phyloP scores from a whole-genome alignment of 2,888 invertebrate species.

The Dinocampus coccinellae region DNA sequence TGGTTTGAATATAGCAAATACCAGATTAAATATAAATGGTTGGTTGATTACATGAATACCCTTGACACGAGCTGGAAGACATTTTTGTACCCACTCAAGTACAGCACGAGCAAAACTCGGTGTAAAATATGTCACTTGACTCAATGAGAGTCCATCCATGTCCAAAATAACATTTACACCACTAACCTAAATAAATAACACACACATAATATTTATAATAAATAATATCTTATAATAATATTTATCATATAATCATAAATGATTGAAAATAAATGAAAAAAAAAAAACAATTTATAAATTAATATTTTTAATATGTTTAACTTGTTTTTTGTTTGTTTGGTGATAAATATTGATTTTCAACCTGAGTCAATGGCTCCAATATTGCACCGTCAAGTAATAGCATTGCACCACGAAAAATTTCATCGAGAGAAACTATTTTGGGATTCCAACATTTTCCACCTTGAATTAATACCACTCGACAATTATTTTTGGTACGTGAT shows the following conservation, averaged over 20 bases:
- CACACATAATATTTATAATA: not conserved
- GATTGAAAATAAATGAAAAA: too few relatives aligned
- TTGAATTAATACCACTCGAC: constrained; percentile 79
- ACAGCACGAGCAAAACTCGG: constrained; percentile 82
- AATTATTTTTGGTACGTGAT: constrained; percentile 76
- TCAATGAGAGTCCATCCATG: constrained; percentile 80
- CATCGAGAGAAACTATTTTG: constrained; percentile 75
- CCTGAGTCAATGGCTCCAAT: constrained; percentile 83
- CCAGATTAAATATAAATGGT: constrained; percentile 87
- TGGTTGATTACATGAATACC: constrained; percentile 91
- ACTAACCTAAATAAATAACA: constrained; percentile 69
- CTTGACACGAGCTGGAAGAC: constrained; percentile 85
- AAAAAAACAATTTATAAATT: too few relatives aligned
- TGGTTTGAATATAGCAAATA: constrained; percentile 89
- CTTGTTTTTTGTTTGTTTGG: not conserved
- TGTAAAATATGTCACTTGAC: constrained; percentile 82
- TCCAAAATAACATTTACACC: constrained; percentile 83
- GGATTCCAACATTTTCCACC: constrained; percentile 84
- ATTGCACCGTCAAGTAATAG: constrained; percentile 81
- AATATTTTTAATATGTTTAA: constrained; percentile 4
- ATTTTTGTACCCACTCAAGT: constrained; percentile 84
- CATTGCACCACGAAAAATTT: constrained; percentile 80
- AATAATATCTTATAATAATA: too few relatives aligned
- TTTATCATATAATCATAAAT: too few relatives aligned
- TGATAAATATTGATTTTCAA: constrained; percentile 32